Conservation (phyloP, 2,888 invertebrate species). For the Epicampocera succincta region DNA sequence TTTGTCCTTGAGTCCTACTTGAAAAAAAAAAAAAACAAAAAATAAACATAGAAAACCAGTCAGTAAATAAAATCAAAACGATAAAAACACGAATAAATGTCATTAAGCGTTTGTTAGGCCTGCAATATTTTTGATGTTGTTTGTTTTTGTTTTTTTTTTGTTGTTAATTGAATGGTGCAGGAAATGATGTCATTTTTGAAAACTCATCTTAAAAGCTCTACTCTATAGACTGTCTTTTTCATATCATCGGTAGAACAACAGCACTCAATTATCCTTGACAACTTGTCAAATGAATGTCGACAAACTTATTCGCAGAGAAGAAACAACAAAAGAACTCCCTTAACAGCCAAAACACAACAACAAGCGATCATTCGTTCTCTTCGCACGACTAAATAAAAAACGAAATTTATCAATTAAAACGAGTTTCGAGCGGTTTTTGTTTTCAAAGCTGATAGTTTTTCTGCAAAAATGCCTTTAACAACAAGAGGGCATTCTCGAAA, state of each 20-base stretch:
- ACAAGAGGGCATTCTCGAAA: conserved; percentile 37
- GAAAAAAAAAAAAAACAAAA: conserved; percentile 33
- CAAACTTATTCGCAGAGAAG: neutral
- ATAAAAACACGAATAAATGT: conserved; percentile 34
- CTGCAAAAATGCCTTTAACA: conserved; percentile 62
- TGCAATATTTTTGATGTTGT: neutral
- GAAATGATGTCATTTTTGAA: conserved; percentile 64
- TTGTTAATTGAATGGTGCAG: conserved; percentile 24
- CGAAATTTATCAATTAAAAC: neutral
- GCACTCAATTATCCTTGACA: neutral
- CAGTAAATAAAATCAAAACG: conserved; percentile 34
- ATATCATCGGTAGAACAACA: neutral
- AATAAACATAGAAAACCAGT: neutral
- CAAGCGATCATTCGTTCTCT: neutral
- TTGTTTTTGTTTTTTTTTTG: conserved; percentile 10
- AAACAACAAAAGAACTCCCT: conserved; percentile 9
- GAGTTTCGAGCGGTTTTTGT: conserved; percentile 3
- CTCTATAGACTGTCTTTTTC: conserved; percentile 3
- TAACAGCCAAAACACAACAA: neutral
- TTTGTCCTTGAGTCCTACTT: conserved; percentile 39
- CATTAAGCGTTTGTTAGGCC: conserved; percentile 11
- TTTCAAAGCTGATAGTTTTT: neutral
- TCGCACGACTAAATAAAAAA: conserved; percentile 3
- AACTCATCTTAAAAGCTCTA: conserved; percentile 31
- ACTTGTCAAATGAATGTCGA: conserved; percentile 20